A percentile compares a stretch with the other conserved stretches of the same genome.
phyloP scores from a whole-genome alignment of 2,113 vertebrate species.

The Corythaeola cristata region DNA sequence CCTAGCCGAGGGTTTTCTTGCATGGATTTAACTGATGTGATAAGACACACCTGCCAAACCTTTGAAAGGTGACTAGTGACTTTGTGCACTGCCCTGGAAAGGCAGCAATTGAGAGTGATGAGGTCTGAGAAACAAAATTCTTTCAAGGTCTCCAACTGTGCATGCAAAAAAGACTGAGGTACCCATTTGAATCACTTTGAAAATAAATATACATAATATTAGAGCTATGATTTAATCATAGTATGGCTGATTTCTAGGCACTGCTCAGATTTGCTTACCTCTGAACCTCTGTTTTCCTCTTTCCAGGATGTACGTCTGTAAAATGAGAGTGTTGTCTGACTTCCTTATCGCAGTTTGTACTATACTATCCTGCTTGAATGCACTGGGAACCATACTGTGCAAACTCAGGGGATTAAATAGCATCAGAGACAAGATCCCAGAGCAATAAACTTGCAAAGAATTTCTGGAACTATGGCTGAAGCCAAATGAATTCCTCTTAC shows the following conservation, averaged over 20 bases:
- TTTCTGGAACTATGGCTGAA: background rate
- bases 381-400: background rate
- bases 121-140: background rate
- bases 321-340: background rate
- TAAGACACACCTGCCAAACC: conserved; percentile 27
- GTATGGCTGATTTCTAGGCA: background rate
- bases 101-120: background rate
- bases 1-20: background rate
- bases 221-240: background rate
- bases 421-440: background rate
- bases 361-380: background rate
- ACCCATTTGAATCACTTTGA: background rate
- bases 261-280: background rate
- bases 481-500: background rate
- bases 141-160: background rate
- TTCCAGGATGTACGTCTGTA: background rate
- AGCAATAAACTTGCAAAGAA: background rate
- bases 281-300: background rate
- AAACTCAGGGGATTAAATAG: background rate
- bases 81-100: background rate
- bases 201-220: background rate
- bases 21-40: conserved; percentile 12
- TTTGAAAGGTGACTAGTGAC: background rate
- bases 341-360: background rate
- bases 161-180: background rate